These are phyloP conservation scores for Cheilosia vulpina DNA, from an alignment of 2,888 invertebrate genomes.

Conservation along the genomic window DNA sequence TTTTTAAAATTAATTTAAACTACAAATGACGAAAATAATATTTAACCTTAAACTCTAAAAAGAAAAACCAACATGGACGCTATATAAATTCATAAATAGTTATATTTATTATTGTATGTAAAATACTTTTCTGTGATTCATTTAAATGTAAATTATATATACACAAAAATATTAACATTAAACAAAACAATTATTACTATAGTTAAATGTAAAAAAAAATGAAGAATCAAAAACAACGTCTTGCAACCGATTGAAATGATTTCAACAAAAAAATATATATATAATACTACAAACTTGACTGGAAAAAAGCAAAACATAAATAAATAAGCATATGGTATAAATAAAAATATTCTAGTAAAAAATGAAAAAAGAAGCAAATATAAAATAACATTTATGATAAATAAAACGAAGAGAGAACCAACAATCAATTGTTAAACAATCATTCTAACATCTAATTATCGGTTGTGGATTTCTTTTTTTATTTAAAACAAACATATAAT, in stretches of 20 bases:
- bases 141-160: conserved; percentile 76
- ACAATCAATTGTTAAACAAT: conserved; percentile 78
- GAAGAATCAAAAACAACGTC: conserved; percentile 44
- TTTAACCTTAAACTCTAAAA: conserved; percentile 34
- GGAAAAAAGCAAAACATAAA: conserved; percentile 53
- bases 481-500: conserved; percentile 20
- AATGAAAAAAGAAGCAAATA: conserved; percentile 36
- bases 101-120: conserved; percentile 75
- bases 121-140: conserved; percentile 76
- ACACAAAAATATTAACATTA: conserved; percentile 64
- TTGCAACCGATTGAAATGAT: conserved; percentile 68
- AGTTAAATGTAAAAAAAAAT: conserved; percentile 52
- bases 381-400: conserved; percentile 20
- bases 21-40: conserved; percentile 26
- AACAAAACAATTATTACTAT: conserved; percentile 52
- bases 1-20: conserved; percentile 48
- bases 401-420: conserved; percentile 64
- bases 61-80: conserved; percentile 6
- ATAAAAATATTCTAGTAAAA: conserved; percentile 34
- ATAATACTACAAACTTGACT: conserved; percentile 53
- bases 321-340: conserved; percentile 49
- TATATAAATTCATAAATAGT: conserved; percentile 69
- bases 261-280: conserved; percentile 27
- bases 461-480: conserved; percentile 73
- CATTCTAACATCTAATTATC: conserved; percentile 76